phyloP scores from a whole-genome alignment of 1,140 invertebrate species.

The Harpegnathos saltator region DNA sequence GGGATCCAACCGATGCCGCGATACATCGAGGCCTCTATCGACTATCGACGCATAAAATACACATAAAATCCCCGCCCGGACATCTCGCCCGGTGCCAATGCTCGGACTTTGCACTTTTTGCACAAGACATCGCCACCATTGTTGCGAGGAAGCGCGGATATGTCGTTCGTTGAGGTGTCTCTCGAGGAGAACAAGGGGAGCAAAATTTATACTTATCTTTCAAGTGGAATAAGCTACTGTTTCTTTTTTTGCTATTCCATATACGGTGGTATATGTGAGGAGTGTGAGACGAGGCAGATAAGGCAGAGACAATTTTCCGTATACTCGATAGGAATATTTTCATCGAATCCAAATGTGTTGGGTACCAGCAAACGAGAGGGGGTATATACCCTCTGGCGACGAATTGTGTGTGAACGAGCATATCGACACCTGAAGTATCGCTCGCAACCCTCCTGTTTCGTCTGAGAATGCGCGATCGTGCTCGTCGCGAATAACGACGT shows the following conservation, averaged over 20 bases:
- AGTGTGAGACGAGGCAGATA: too few species aligned
- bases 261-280: too few species aligned
- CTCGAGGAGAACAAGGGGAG: too few species aligned
- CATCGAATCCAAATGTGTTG: too few species aligned
- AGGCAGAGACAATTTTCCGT: neutral
- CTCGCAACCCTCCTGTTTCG: slow-evolving; percentile 31
- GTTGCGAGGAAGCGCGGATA: too few species aligned
- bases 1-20: neutral
- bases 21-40: neutral
- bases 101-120: neutral
- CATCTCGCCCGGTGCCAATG: neutral
- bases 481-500: slow-evolving; percentile 68
- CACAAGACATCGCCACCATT: too few species aligned
- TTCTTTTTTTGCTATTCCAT: too few species aligned
- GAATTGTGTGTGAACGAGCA: neutral
- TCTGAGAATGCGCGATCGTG: slow-evolving; percentile 66
- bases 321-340: neutral
- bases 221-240: too few species aligned
- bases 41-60: neutral
- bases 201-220: too few species aligned
- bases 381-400: neutral
- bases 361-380: too few species aligned
- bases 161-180: too few species aligned
- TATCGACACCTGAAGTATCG: neutral
- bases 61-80: neutral